Conservation (phyloP, 92 coral and sea anemone genomes). For the Pocillopora meandrina region DNA sequence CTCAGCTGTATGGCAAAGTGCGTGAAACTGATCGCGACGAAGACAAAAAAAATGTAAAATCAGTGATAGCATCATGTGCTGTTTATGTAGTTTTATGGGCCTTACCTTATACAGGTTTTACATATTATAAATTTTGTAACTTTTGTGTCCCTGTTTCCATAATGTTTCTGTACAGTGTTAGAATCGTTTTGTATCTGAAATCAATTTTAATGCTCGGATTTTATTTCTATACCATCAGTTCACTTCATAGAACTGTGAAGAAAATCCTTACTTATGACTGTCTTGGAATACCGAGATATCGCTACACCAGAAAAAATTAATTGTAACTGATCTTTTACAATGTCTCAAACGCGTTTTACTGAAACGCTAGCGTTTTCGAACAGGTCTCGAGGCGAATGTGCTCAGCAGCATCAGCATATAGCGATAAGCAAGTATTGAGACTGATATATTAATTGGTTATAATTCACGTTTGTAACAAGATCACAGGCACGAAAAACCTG, state of each 20-base stretch:
- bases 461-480: no score
- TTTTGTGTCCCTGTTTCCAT: conserved; percentile 46
- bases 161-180: conserved; percentile 49
- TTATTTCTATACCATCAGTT: conserved; percentile 35
- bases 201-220: conserved; percentile 48
- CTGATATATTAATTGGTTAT: no score
- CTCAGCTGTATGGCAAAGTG: conserved; percentile 30
- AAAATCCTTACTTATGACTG: conserved; percentile 67
- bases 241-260: conserved; percentile 48
- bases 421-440: no score
- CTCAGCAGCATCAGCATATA: no score
- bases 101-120: conserved; percentile 49
- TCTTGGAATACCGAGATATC: conserved; percentile 32
- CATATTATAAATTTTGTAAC: conserved; percentile 48
- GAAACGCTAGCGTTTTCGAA: no score
- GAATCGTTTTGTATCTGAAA: conserved; percentile 60
- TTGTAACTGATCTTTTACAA: no score
- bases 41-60: conserved; percentile 42
- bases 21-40: conserved; percentile 26
- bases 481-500: no score
- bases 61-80: conserved; percentile 39
- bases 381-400: no score
- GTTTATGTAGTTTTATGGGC: conserved; percentile 56
- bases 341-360: no score
- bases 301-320: no score